Conservation (phyloP, 2,888 invertebrate species). For the Bedellia somnulentella region DNA sequence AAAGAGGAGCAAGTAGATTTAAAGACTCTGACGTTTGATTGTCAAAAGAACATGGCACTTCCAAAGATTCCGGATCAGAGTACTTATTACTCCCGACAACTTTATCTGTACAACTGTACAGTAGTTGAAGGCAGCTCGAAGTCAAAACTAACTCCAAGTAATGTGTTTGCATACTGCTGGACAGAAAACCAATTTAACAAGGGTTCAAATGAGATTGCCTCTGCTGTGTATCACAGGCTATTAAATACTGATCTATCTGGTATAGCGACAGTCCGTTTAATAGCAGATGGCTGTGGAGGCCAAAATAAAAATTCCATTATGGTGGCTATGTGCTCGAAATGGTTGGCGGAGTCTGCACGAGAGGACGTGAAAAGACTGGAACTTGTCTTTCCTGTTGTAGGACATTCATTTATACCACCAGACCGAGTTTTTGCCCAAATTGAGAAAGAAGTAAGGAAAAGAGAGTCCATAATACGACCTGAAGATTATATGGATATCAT, state of each 20-base stretch:
- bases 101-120: conserved; percentile 16
- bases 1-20: conserved; percentile 12
- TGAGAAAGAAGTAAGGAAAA: conserved; percentile 13
- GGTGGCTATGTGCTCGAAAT: conserved; percentile 14
- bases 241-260: conserved; percentile 1
- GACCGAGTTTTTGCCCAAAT: conserved; percentile 15
- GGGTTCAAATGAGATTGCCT: conserved; percentile 18
- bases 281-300: conserved; percentile 19
- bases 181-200: conserved; percentile 16
- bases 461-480: conserved; percentile 10
- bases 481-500: conserved; percentile 15
- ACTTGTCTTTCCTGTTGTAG: conserved; percentile 14
- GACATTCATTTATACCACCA: conserved; percentile 15
- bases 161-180: conserved; percentile 16
- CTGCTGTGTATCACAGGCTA: conserved; percentile 14
- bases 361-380: conserved; percentile 11
- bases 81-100: conserved; percentile 16
- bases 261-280: conserved; percentile 13
- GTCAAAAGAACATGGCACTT: conserved; percentile 17
- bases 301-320: no score
- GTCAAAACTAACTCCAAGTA: conserved; percentile 10
- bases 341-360: conserved; percentile 10
- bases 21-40: conserved; percentile 18
- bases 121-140: conserved; percentile 13
- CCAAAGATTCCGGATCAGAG: conserved; percentile 18